Evolutionary conservation across 2,888 invertebrate species (phyloP).

Genomic region (Luperina nickerlii): DNA sequence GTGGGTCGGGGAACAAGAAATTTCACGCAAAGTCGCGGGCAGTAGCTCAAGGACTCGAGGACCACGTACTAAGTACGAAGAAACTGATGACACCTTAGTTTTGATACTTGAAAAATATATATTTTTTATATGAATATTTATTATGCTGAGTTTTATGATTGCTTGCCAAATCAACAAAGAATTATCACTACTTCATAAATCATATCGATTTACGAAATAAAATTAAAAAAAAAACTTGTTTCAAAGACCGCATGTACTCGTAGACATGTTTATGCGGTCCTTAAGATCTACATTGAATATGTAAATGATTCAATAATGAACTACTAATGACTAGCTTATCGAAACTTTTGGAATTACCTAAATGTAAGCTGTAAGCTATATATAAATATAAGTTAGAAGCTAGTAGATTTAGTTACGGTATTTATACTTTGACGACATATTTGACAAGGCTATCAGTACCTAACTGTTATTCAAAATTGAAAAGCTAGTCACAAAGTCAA

Average conservation of each 20-base stretch:
- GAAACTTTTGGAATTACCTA: neutral
- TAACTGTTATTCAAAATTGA: neutral
- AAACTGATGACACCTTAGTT: conserved; percentile 16
- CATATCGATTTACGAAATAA: conserved; percentile 7
- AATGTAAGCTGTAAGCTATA: too few species aligned
- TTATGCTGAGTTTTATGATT: neutral
- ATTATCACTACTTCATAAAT: conserved; percentile 9
- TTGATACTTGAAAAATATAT: conserved; percentile 36
- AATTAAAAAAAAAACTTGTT: conserved; percentile 15
- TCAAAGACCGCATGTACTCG: neutral
- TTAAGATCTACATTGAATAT: too few species aligned
- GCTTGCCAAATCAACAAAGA: neutral
- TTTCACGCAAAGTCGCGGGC: too few species aligned
- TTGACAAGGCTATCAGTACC: neutral
- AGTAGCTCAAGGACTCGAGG: neutral
- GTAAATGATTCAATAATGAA: neutral
- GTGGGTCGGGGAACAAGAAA: too few species aligned
- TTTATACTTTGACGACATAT: neutral
- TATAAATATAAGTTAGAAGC: too few species aligned
- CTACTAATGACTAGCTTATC: too few species aligned
- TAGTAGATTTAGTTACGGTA: neutral
- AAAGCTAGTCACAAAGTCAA: neutral
- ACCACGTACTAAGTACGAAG: neutral
- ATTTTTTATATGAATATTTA: neutral
- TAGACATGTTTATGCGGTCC: too few species aligned